These are phyloP conservation scores for Phataginus tricuspis DNA, from an alignment of 2,797 vertebrate genomes.

Conservation along the genomic window DNA sequence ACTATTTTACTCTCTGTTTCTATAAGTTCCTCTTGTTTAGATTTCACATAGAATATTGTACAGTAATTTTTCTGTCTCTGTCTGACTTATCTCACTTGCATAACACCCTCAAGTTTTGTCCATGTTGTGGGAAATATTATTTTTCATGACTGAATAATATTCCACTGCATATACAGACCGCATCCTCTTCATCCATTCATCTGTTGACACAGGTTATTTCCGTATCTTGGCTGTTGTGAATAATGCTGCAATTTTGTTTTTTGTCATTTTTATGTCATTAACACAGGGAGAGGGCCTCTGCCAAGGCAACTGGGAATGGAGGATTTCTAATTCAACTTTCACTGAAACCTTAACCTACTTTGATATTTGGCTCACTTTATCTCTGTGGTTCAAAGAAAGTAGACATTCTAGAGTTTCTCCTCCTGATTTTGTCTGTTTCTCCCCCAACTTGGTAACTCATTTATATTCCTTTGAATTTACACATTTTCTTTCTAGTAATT, in stretches of 20 bases:
- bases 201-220: neutral
- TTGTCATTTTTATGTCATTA: neutral
- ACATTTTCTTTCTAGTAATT: slow-evolving; percentile 41
- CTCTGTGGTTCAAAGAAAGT: neutral
- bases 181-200: neutral
- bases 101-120: neutral
- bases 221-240: neutral
- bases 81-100: neutral
- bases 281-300: neutral
- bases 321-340: neutral
- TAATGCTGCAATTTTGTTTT: neutral
- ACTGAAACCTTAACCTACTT: neutral
- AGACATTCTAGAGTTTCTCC: neutral
- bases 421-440: neutral
- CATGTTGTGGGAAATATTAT: neutral
- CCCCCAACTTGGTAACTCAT: neutral
- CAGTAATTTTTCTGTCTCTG: neutral
- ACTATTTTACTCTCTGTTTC: neutral
- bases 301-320: neutral
- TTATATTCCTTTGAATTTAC: neutral
- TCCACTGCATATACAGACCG: neutral
- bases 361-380: neutral
- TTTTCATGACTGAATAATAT: neutral
- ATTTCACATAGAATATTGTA: neutral
- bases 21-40: neutral